Evolutionary conservation across 2,113 vertebrate genomes (phyloP).

Genomic region (Tragelaphus scriptus): DNA sequence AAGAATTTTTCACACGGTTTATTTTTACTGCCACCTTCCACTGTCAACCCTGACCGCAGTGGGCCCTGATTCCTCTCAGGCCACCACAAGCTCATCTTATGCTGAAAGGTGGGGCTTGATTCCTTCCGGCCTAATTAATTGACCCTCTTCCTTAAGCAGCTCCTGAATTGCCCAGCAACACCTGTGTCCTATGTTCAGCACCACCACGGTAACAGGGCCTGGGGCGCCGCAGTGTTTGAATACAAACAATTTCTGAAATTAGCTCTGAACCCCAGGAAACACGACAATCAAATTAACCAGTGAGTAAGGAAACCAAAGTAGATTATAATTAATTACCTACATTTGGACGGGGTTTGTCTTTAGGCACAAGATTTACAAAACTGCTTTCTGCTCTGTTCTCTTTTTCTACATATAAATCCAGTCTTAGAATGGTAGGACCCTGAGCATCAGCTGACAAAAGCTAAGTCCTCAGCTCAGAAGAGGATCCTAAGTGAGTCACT

Average conservation of each 20-base stretch:
- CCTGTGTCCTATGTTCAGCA: not conserved
- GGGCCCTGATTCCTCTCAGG: not conserved
- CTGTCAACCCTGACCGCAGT: not conserved
- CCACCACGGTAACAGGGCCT: not conserved
- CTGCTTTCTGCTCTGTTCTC: not conserved
- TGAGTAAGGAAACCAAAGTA: not conserved
- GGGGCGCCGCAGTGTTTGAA: not conserved
- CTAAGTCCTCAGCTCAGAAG: not conserved
- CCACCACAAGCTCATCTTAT: not conserved
- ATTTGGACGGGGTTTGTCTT: not conserved
- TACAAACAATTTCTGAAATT: not conserved
- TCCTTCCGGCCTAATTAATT: not conserved
- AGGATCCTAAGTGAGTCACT: not conserved
- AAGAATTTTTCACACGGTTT: not conserved
- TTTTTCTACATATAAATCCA: not conserved
- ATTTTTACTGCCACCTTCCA: not conserved
- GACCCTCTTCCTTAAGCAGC: not conserved
- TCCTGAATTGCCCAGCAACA: not conserved
- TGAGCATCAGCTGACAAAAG: not conserved
- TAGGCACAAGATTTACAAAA: not conserved
- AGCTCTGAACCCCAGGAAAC: not conserved
- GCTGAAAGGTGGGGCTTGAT: not conserved
- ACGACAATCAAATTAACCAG: not conserved
- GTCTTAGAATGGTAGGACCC: not conserved
- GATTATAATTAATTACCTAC: not conserved